Conservation (phyloP, 2,888 invertebrate genomes). For the Troilus luridus region DNA sequence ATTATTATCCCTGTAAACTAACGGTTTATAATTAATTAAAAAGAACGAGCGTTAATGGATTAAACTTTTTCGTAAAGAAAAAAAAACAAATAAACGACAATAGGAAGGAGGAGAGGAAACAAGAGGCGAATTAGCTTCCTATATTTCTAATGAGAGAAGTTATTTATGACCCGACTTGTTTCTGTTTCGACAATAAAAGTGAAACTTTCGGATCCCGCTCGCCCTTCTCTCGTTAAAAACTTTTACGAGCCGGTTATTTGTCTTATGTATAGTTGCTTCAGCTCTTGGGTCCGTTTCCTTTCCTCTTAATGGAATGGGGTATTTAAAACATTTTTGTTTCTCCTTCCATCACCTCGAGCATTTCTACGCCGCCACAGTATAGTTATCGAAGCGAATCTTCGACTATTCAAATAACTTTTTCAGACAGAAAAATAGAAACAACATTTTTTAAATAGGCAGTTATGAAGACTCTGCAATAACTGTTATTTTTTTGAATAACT, state of each 20-base stretch:
- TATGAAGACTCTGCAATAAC: no score
- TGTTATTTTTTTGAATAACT: no score
- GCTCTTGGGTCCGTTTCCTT: background rate
- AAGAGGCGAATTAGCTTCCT: background rate
- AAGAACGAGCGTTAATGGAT: background rate
- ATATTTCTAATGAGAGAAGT: constrained; percentile 29
- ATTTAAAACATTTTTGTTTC: constrained; percentile 6
- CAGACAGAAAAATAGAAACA: background rate
- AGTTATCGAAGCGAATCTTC: background rate
- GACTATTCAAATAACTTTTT: background rate
- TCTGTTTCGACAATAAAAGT: constrained; percentile 30
- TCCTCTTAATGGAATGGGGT: background rate
- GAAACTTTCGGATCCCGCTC: background rate
- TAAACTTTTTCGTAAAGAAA: background rate
- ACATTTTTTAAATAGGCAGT: no score
- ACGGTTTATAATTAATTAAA: background rate
- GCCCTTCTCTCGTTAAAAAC: background rate
- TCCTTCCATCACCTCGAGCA: background rate
- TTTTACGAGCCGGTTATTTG: constrained; percentile 37
- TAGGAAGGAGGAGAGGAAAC: background rate
- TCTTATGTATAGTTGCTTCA: constrained; percentile 15
- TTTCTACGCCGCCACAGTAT: background rate
- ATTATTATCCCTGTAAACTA: background rate
- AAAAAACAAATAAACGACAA: background rate
- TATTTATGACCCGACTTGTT: constrained; percentile 10